Evolutionary conservation across 2,797 vertebrate species (phyloP).

Genomic region (Acanthiza pusilla): DNA sequence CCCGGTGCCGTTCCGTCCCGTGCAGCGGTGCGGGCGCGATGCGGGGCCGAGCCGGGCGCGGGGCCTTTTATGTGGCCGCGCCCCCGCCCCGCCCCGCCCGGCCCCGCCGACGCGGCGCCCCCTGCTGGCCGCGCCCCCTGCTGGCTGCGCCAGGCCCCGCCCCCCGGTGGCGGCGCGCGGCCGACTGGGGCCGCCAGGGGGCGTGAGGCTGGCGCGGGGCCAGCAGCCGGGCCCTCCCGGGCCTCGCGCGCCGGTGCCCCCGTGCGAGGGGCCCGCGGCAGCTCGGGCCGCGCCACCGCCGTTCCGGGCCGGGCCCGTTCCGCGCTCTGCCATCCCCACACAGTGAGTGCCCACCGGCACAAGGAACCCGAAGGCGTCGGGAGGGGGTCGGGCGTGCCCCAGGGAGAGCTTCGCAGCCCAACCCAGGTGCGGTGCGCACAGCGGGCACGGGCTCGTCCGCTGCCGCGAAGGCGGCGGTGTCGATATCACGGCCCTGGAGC

Average conservation of each 20-base stretch:
- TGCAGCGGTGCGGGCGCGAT: background rate
- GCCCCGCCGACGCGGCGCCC: background rate
- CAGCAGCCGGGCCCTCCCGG: background rate
- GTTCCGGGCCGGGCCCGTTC: background rate
- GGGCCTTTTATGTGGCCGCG: background rate
- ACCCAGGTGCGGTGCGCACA: background rate
- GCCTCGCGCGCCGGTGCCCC: background rate
- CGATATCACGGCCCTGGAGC: too few relatives aligned
- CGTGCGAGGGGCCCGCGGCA: background rate
- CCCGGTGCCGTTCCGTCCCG: background rate
- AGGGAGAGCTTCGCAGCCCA: background rate
- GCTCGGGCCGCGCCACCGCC: background rate
- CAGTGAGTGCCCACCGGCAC: background rate
- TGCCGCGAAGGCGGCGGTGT: background rate
- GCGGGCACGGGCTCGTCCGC: background rate
- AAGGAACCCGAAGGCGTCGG: background rate
- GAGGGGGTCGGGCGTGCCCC: background rate
- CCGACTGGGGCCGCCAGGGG: background rate
- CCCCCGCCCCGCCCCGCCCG: background rate
- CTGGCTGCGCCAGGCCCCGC: background rate
- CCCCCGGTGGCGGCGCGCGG: background rate
- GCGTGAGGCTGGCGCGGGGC: background rate
- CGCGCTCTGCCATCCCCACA: background rate
- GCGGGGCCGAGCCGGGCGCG: fast-evolving
- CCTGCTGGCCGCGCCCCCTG: background rate